Percentiles rank a stretch among this genome's conserved stretches.
Evolutionary conservation across 92 coral and sea anemone species (phyloP).

Genomic region (Paramuricea clavata): DNA sequence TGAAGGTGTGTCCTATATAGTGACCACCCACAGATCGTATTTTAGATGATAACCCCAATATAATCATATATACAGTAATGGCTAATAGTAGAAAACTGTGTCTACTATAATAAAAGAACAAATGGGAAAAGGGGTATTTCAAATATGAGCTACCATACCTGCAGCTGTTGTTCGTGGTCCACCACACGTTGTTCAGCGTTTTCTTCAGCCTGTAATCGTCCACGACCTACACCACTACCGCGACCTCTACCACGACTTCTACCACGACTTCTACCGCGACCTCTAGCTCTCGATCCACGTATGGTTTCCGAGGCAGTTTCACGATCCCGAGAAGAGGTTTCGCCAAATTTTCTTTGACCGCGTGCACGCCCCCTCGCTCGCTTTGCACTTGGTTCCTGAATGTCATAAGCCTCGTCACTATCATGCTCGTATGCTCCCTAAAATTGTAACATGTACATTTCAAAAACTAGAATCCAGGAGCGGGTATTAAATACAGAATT

Average conservation of each 20-base stretch:
- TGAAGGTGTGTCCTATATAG: too few relatives aligned
- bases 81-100: too few relatives aligned
- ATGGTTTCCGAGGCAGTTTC: too few relatives aligned
- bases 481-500: neutral
- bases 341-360: too few relatives aligned
- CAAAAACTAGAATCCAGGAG: neutral
- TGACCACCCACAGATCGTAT: too few relatives aligned
- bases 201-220: conserved; percentile 16
- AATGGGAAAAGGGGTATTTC: too few relatives aligned
- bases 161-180: conserved; percentile 25
- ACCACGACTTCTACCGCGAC: conserved; percentile 32
- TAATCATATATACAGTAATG: too few relatives aligned
- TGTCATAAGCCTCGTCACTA: neutral
- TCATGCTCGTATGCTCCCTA: neutral
- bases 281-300: too few relatives aligned
- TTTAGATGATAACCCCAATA: too few relatives aligned
- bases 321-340: conserved; percentile 18
- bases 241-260: conserved; percentile 20
- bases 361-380: too few relatives aligned
- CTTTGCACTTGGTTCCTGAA: too few relatives aligned
- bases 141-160: neutral
- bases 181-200: conserved; percentile 29
- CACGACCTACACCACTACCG: neutral
- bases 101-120: too few relatives aligned
- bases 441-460: neutral